Evolutionary conservation across 2,797 vertebrate genomes (phyloP).

Genomic region (Lycodopsis pacificus): DNA sequence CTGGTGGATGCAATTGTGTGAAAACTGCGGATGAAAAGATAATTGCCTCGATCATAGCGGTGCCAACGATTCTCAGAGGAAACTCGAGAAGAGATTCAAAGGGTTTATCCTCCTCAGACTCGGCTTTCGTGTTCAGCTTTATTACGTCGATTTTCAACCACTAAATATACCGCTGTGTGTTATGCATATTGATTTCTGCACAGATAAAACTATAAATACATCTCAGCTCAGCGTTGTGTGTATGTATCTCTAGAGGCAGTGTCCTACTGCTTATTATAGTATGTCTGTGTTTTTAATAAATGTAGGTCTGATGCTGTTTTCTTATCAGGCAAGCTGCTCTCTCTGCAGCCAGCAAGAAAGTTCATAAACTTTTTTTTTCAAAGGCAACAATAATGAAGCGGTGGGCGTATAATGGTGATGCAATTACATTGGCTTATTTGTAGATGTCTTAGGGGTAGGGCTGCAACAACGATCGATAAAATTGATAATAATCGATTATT

Average conservation of each 20-base stretch:
- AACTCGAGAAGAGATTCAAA: constrained; percentile 18
- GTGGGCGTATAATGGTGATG: not conserved
- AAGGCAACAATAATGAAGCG: not conserved
- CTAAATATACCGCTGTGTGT: not conserved
- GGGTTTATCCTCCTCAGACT: constrained; percentile 11
- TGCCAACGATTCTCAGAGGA: constrained; percentile 31
- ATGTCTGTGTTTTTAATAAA: constrained; percentile 5
- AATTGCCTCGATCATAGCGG: constrained; percentile 49
- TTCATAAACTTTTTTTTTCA: constrained; percentile 5
- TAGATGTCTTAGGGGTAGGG: not conserved
- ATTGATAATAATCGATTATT: no score
- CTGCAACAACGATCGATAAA: no score
- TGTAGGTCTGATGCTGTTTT: constrained; percentile 23
- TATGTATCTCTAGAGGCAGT: not conserved
- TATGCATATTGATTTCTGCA: not conserved
- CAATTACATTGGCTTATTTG: not conserved
- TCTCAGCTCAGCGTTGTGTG: not conserved
- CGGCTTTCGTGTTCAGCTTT: not conserved
- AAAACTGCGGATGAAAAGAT: constrained; percentile 59
- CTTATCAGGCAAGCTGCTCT: constrained; percentile 24
- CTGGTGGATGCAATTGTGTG: constrained; percentile 59
- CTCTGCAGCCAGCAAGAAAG: not conserved
- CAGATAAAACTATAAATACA: not conserved
- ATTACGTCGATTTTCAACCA: constrained; percentile 16
- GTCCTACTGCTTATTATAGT: not conserved